Conservation (phyloP, 1,140 invertebrate genomes). For the Drosophila pachea region DNA sequence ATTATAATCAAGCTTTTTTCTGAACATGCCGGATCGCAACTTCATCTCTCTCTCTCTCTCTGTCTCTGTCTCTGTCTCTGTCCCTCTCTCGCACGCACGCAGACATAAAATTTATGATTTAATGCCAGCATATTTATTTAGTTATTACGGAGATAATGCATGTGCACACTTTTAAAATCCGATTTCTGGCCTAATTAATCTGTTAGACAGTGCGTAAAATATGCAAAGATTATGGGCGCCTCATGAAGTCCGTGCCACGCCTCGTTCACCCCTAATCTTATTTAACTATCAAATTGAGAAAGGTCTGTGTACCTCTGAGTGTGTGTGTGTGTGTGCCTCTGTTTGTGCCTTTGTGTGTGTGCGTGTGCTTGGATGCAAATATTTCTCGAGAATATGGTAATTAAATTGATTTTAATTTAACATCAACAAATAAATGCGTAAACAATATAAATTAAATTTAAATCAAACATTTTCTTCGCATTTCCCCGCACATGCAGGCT, state of each 20-base stretch:
- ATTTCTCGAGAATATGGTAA: conserved; percentile 44
- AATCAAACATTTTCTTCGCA: conserved; percentile 47
- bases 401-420: conserved; percentile 71
- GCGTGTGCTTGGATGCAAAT: neutral
- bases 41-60: no score
- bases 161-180: neutral
- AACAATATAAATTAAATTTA: conserved; percentile 18
- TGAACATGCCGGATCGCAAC: neutral
- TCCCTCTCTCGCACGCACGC: no score
- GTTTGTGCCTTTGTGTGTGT: neutral
- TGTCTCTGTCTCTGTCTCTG: no score
- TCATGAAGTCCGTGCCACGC: neutral
- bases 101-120: neutral
- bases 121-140: neutral
- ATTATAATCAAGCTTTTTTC: neutral
- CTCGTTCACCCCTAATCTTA: neutral
- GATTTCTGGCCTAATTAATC: neutral
- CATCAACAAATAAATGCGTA: conserved; percentile 48
- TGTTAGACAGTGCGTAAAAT: neutral
- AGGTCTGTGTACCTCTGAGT: no score
- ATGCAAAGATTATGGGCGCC: neutral
- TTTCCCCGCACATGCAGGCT: neutral
- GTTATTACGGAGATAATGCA: neutral
- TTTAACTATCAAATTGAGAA: neutral
- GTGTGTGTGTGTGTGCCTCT: conserved; percentile 5